phyloP scores from a whole-genome alignment of 1,140 invertebrate species.

The Diachasma alloeum region DNA sequence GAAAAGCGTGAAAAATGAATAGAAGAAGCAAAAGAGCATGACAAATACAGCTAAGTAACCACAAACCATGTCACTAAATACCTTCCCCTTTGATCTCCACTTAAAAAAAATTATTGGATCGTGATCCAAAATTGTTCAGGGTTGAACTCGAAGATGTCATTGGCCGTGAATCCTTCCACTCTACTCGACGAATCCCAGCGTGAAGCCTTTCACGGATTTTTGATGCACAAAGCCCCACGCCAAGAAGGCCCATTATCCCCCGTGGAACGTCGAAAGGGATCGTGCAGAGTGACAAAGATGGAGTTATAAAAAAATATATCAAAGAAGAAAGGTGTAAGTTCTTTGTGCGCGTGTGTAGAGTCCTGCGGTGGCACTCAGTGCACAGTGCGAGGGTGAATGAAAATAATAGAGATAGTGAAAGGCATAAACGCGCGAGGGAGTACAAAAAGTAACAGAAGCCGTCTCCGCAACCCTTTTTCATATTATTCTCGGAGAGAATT shows the following conservation, averaged over 20 bases:
- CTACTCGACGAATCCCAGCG: slow-evolving; percentile 23
- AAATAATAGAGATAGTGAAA: slow-evolving; percentile 7
- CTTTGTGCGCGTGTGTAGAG: slow-evolving; percentile 41
- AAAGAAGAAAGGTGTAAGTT: slow-evolving; percentile 49
- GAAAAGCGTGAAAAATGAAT: neutral
- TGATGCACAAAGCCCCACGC: slow-evolving; percentile 19
- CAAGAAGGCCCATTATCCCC: slow-evolving; percentile 22
- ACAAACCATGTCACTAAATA: slow-evolving; percentile 19
- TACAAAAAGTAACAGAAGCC: slow-evolving; percentile 10
- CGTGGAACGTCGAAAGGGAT: neutral
- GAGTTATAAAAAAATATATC: neutral
- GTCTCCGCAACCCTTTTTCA: slow-evolving; percentile 21
- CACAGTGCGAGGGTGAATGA: slow-evolving; percentile 30
- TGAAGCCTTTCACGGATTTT: slow-evolving; percentile 46
- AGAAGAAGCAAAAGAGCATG: neutral
- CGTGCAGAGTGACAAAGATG: slow-evolving; percentile 17
- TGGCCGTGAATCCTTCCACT: slow-evolving; percentile 46
- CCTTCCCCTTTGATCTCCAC: slow-evolving; percentile 26
- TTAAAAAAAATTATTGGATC: slow-evolving; percentile 47
- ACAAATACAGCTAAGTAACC: neutral
- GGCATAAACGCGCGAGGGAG: neutral
- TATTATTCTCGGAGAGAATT: neutral
- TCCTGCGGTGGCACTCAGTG: slow-evolving; percentile 24
- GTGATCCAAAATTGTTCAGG: slow-evolving; percentile 31
- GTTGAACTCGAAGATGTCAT: slow-evolving; percentile 43